Evolutionary conservation across 2,797 vertebrate species (phyloP).

Genomic region (Chlorospingus flavigularis): DNA sequence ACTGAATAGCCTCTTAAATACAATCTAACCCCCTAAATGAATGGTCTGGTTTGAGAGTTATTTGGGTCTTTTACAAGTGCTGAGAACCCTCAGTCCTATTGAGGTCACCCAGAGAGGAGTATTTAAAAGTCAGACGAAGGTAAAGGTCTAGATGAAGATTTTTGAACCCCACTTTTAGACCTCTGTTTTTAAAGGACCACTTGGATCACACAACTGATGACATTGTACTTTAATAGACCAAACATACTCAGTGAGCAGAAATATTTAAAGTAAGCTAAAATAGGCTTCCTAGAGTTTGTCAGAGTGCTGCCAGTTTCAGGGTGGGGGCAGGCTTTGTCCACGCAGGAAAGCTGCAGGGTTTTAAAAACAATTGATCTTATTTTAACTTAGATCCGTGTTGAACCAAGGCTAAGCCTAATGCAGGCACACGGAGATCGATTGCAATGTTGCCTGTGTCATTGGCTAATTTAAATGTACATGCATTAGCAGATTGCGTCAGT

Average conservation of each 20-base stretch:
- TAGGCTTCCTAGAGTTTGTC: background rate
- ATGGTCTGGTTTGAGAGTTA: background rate
- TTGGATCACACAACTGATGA: background rate
- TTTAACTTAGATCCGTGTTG: slow-evolving; percentile 20
- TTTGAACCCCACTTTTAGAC: background rate
- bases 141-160: background rate
- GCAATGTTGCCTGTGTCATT: slow-evolving; percentile 28
- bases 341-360: background rate
- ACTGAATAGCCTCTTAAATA: background rate
- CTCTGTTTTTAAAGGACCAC: background rate
- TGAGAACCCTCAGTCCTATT: background rate
- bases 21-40: background rate
- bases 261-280: background rate
- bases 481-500: slow-evolving; percentile 50
- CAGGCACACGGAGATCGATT: slow-evolving; percentile 18
- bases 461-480: slow-evolving; percentile 55
- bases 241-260: background rate
- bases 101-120: background rate
- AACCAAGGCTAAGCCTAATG: slow-evolving; percentile 2
- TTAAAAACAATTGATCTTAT: slow-evolving; percentile 7
- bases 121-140: background rate
- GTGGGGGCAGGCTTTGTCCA: background rate
- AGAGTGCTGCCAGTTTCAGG: background rate
- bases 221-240: background rate
- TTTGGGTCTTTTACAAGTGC: background rate